These are phyloP conservation scores for Pycnonotus jocosus DNA, from an alignment of 2,113 vertebrate species.

Conservation along the genomic window DNA sequence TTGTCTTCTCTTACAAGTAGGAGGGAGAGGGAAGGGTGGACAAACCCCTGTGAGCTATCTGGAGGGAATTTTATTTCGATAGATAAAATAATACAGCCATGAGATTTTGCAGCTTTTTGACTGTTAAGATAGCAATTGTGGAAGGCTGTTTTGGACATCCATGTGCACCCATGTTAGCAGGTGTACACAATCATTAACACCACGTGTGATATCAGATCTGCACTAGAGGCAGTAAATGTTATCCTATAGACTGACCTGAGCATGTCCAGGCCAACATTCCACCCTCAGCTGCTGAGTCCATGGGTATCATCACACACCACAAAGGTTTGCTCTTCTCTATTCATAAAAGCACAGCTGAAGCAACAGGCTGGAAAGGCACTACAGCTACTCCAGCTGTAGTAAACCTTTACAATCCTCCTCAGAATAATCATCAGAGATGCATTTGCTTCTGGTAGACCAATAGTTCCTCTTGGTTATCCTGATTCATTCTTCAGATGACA, in stretches of 20 bases:
- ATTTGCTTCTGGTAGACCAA: background rate
- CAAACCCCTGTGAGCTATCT: background rate
- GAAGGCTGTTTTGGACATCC: background rate
- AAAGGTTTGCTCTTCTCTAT: background rate
- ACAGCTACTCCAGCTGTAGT: background rate
- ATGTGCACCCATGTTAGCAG: background rate
- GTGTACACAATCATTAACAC: background rate
- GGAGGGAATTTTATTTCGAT: background rate
- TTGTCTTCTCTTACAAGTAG: slow-evolving; percentile 16
- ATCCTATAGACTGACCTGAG: background rate
- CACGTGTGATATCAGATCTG: background rate
- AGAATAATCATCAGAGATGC: background rate
- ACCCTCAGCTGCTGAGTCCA: background rate
- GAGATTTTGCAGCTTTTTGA: background rate
- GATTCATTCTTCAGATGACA: background rate
- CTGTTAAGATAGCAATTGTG: background rate
- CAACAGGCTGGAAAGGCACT: background rate
- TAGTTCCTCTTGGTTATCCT: background rate
- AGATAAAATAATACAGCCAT: background rate
- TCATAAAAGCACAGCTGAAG: background rate
- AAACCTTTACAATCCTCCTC: background rate
- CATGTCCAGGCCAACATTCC: background rate
- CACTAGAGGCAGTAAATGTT: background rate
- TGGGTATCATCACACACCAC: background rate
- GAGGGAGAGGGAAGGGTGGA: background rate